Conservation (phyloP, 2,113 vertebrate species). For the Anoura caudifer region DNA sequence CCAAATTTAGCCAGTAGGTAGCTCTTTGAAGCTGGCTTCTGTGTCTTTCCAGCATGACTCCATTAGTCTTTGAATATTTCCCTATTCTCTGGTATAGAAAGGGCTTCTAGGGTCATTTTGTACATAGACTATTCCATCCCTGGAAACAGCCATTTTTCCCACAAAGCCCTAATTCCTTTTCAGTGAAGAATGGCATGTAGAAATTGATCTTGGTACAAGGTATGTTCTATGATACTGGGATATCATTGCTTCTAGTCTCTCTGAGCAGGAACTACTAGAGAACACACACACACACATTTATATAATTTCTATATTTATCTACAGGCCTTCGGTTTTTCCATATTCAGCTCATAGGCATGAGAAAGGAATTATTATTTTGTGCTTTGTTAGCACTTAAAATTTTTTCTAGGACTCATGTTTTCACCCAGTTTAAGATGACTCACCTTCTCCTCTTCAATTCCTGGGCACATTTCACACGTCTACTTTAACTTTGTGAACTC, state of each 20-base stretch:
- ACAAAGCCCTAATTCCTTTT: background rate
- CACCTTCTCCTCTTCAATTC: background rate
- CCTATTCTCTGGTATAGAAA: background rate
- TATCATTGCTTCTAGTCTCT: background rate
- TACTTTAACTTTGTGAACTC: background rate
- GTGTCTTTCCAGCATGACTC: background rate
- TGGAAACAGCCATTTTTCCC: background rate
- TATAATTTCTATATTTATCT: background rate
- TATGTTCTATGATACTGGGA: background rate
- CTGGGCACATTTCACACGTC: background rate
- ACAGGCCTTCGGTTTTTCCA: background rate
- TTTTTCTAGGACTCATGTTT: background rate
- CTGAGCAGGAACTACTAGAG: background rate
- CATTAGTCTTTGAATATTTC: background rate
- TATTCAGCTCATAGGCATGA: background rate
- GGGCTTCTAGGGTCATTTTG: background rate
- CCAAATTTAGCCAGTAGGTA: background rate
- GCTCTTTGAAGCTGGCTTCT: background rate
- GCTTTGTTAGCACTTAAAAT: background rate
- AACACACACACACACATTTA: background rate
- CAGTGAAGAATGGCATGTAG: background rate
- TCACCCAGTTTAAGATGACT: constrained; percentile 4
- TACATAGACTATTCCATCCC: background rate
- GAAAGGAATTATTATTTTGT: constrained; percentile 10
- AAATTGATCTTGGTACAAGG: background rate